phyloP scores from a whole-genome alignment of 2,113 vertebrate species.

The Mesoclemmys tuberculata region DNA sequence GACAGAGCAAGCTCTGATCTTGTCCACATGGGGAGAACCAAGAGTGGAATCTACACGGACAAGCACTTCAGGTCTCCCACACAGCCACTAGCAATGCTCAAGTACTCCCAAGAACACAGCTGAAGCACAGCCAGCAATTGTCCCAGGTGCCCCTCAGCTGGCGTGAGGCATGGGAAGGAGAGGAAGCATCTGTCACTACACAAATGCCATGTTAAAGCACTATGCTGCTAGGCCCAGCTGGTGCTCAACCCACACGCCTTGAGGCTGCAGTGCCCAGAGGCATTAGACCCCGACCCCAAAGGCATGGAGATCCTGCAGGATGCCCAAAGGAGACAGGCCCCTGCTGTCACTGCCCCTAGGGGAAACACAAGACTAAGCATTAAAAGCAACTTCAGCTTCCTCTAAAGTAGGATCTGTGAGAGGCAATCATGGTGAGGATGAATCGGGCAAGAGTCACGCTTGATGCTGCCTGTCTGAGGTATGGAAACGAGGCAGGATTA shows the following conservation, averaged over 20 bases:
- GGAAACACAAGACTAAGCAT: neutral
- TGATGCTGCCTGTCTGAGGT: neutral
- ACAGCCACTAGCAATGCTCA: neutral
- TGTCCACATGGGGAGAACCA: too few species aligned
- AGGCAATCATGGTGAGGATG: neutral
- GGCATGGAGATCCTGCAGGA: neutral
- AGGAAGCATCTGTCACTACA: neutral
- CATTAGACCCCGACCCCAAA: neutral
- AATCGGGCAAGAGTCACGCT: neutral
- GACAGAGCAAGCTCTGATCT: too few species aligned
- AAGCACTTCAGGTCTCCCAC: too few species aligned
- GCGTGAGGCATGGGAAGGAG: neutral
- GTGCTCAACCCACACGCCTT: neutral
- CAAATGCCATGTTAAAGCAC: neutral
- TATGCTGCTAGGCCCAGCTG: neutral
- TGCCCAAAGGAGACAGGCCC: neutral
- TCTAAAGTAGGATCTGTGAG: neutral
- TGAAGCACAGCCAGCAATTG: accelerated
- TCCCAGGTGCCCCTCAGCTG: neutral
- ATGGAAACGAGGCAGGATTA: neutral
- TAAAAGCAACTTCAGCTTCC: neutral
- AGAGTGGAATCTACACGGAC: too few species aligned
- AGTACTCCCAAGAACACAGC: neutral
- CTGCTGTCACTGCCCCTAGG: neutral
- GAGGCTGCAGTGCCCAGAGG: neutral